Base-by-base conservation (phyloP, 1,140 invertebrate species). In the Saccostrea glomerata region DNA sequence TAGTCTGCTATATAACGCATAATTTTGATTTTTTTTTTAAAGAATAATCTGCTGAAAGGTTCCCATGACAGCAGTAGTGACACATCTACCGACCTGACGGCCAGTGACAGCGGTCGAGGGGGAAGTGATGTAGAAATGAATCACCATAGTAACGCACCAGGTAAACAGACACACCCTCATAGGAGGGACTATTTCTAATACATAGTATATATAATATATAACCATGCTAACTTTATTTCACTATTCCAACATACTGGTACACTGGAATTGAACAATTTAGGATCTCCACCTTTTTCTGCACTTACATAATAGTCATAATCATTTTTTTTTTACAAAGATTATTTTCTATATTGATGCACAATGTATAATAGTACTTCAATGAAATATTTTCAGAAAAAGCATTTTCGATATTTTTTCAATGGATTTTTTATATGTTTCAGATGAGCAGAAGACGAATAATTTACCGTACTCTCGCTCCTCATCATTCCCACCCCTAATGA, bases 111-210 rank as follows among this genome's bases (percentile, higher is more conserved):
- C 83, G 92, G 92, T 12, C 90, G 91, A 20, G 92, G 92, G 17
- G 91, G 91, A 56, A 93, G 92, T 90, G 92, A 93, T 85, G 90
- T 92, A 36, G 92, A 93, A 15, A 90, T 92, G 60, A 90, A 85
- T 6, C 85, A 63, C 47, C 82, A 73, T 55, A 58, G 86, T 25
- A 89, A 87, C 60, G 56, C 58, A n/a, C 83, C 86, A 87, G 89
- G 89, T 89, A 89, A 60, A n/a, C 6, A 54, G 2, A 17, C 15
- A 25, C 30, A n/a, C 83, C 60, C 60, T 66, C 47, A 2, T 47
- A 47, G 9, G 9, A 47, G 47, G 5, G 47, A 47, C 47, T 9
- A 47, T 47, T 47, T 47, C 47, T 47, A 3, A 47, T 47, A 47
- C 47, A 47, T 6, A 9, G 9, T 47, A 47, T 47, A 47, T 47